Base-by-base conservation (phyloP, 2,113 vertebrate genomes). In the Carlito syrichta region DNA sequence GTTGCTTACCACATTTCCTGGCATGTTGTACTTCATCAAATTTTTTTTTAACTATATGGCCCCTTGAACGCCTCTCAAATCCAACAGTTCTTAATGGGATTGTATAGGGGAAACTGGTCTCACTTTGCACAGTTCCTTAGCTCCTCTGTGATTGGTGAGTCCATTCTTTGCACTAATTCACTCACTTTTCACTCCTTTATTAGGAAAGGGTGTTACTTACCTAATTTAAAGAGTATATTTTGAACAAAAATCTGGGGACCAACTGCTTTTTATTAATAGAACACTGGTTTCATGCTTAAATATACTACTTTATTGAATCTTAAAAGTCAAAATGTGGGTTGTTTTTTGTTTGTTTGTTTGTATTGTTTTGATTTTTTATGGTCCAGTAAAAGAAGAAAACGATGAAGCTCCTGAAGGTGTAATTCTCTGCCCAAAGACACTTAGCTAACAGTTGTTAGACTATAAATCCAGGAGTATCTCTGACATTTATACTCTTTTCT, bases 111-210 rank as follows among this genome's bases (percentile, higher is more conserved):
- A 77, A 30, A 32, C 16, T 82, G 35, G 6, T 52, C 25, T 76
- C 38, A 71, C 8, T 9, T 1, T 4, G 2, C 1, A 40, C 6
- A 66, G 3, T 45, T 45, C 30, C 12, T 3, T 25, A 40, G 1
- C 3, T 10, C 6, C 20, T 2, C 6, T 32, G 5, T 40, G 17
- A 22, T 3, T 11, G 20, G 0, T 30, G 20, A 0, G 0, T 87
- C 8, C 5, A 1, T 43, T 10, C 0, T 48, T 50, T 6, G 0
- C 20, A 10, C 8, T 66, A 3, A 19, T 1, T 43, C 12, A 43
- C 6, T 17, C 1, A 71, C 25, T 68, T 63, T 30, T 38, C 76
- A 78, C 6, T 76, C 27, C 7, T 48, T 74, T 93, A 19, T 71
- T 74, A 62, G 7, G 22, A 90, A 68, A 74, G 14, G 2, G 0